Percentiles rank a stretch among this genome's conserved stretches.
Evolutionary conservation across 1,140 invertebrate species (phyloP).

Genomic region (Trichonephila clavipes): DNA sequence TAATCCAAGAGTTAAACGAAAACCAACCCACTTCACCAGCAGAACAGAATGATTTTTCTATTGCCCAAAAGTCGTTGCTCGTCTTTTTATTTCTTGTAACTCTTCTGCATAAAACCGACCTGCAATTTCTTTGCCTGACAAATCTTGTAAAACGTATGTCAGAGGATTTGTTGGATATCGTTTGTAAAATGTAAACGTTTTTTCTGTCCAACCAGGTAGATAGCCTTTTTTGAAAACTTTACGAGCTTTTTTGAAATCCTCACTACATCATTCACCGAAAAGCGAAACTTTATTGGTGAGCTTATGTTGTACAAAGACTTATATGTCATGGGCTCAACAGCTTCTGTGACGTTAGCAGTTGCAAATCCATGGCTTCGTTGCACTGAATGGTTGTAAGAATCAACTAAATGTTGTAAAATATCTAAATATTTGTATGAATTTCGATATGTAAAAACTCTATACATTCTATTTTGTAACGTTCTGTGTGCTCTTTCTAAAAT

Average conservation of each 20-base stretch:
- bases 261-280: not conserved
- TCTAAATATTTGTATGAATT: not conserved
- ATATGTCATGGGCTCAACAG: not conserved
- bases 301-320: not conserved
- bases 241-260: constrained; percentile 1
- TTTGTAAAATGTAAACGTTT: too few species aligned
- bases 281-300: not conserved
- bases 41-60: not conserved
- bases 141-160: too few species aligned
- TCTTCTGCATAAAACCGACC: not conserved
- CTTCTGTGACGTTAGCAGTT: not conserved
- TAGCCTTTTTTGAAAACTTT: not conserved
- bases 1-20: constrained; percentile 4
- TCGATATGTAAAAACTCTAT: not conserved
- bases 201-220: too few species aligned
- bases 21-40: constrained; percentile 7
- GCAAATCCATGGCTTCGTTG: not conserved
- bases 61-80: not conserved
- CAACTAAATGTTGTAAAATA: not conserved
- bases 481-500: not conserved
- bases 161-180: too few species aligned
- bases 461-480: not conserved
- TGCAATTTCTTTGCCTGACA: too few species aligned
- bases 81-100: not conserved
- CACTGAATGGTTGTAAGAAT: not conserved